A percentile compares a stretch with the other conserved stretches of the same genome.
Evolutionary conservation across 1,140 invertebrate genomes (phyloP).

Genomic region (Cyrtorhinus lividipennis): DNA sequence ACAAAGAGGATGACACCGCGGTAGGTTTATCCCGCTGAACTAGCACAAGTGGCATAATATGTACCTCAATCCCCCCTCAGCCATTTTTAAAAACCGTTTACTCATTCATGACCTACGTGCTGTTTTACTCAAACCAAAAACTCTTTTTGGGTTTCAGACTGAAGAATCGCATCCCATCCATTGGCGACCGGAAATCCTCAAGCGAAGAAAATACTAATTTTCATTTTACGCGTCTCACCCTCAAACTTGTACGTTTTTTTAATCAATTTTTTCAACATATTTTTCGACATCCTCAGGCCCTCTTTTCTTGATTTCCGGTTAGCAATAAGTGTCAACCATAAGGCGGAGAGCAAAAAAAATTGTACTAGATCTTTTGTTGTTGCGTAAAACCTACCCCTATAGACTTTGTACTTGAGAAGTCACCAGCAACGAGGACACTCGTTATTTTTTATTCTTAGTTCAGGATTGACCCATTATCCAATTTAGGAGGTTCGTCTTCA

Average conservation of each 20-base stretch:
- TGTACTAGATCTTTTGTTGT: too few species aligned
- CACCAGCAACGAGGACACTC: too few species aligned
- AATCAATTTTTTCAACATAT: too few species aligned
- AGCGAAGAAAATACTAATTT: conserved; percentile 67
- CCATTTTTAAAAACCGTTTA: not conserved
- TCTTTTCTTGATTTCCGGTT: too few species aligned
- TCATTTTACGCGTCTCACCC: not conserved
- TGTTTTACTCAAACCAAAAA: not conserved
- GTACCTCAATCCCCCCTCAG: conserved; percentile 3
- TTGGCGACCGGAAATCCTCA: conserved; percentile 91
- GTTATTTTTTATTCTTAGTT: too few species aligned
- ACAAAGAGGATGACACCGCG: conserved; percentile 92
- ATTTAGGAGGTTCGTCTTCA: too few species aligned
- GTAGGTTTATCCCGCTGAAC: conserved; percentile 33
- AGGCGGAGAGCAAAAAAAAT: too few species aligned
- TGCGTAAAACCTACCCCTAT: too few species aligned
- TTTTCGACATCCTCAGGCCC: too few species aligned
- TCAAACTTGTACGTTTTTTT: not conserved
- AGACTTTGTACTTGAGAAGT: too few species aligned
- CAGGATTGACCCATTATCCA: too few species aligned
- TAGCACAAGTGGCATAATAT: not conserved
- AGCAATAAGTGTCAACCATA: too few species aligned
- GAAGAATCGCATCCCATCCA: conserved; percentile 95
- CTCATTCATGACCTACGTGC: not conserved
- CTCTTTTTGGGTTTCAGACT: conserved; percentile 47